Conservation (phyloP, 2,113 vertebrate genomes). For the Raja brachyura region DNA sequence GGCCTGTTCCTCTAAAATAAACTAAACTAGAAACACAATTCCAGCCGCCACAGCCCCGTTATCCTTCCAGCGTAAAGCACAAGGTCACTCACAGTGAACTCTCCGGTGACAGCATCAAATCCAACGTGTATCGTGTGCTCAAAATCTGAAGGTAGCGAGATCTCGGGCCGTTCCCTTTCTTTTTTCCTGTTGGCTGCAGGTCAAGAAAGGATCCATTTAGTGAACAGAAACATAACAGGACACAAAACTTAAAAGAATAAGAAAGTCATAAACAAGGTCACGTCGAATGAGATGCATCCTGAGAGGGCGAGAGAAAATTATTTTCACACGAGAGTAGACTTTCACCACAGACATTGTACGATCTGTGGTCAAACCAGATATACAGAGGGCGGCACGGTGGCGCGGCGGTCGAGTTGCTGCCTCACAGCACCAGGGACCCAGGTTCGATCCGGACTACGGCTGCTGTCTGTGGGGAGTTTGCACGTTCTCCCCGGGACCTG, state of each 20-base stretch:
- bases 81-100: constrained; percentile 80
- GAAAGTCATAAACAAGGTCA: not conserved
- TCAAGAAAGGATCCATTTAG: not conserved
- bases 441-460: too few species aligned
- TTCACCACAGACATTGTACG: not conserved
- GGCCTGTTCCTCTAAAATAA: too few species aligned
- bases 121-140: constrained; percentile 96
- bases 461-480: too few species aligned
- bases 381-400: not conserved
- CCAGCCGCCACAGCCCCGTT: not conserved
- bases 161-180: constrained; percentile 79
- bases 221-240: not conserved
- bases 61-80: constrained; percentile 25
- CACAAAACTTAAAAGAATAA: not conserved
- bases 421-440: too few species aligned
- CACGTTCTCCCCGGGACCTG: too few species aligned
- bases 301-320: not conserved
- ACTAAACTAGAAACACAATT: too few species aligned
- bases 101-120: constrained; percentile 90
- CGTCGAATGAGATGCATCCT: not conserved
- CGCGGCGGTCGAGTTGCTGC: too few species aligned
- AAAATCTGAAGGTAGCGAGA: constrained; percentile 93
- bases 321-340: not conserved
- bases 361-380: not conserved
- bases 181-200: constrained; percentile 83